Conservation (phyloP, 2,888 invertebrate genomes). For the Drosophila anomelani region DNA sequence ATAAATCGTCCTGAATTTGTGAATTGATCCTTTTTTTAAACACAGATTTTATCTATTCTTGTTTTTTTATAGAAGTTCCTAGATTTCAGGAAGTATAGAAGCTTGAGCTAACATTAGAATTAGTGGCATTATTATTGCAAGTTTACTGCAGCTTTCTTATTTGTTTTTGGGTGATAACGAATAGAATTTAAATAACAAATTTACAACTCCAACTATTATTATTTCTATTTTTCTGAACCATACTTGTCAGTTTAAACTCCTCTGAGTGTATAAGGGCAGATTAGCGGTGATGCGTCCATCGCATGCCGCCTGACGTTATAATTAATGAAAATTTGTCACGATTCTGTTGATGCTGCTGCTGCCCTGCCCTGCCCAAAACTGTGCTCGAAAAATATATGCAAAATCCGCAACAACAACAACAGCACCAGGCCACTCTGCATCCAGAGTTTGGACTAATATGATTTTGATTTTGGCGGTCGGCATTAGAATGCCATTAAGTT, state of each 20-base stretch:
- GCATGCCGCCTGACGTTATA: slow-evolving; percentile 67
- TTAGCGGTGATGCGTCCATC: slow-evolving; percentile 11
- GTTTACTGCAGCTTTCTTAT: background rate
- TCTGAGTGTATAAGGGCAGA: slow-evolving; percentile 4
- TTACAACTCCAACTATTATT: no score
- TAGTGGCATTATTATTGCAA: background rate
- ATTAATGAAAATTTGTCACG: slow-evolving; percentile 75
- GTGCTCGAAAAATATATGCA: slow-evolving; percentile 21
- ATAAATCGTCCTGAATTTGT: background rate
- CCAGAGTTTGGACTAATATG: slow-evolving; percentile 59
- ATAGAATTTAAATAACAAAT: no score
- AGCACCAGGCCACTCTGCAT: slow-evolving; percentile 9
- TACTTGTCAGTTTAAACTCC: background rate
- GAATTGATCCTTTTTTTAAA: background rate
- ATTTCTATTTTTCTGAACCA: no score
- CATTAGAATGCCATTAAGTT: slow-evolving; percentile 72
- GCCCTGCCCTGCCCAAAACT: slow-evolving; percentile 26
- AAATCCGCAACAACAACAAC: slow-evolving; percentile 2
- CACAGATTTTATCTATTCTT: background rate
- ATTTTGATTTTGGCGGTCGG: slow-evolving; percentile 75
- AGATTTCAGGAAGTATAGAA: background rate
- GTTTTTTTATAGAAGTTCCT: background rate
- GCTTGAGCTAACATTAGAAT: background rate
- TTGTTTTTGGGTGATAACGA: no score
- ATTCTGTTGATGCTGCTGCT: slow-evolving; percentile 51